These are phyloP conservation scores for Araneus ventricosus DNA, from an alignment of 1,140 invertebrate genomes.

Conservation along the genomic window DNA sequence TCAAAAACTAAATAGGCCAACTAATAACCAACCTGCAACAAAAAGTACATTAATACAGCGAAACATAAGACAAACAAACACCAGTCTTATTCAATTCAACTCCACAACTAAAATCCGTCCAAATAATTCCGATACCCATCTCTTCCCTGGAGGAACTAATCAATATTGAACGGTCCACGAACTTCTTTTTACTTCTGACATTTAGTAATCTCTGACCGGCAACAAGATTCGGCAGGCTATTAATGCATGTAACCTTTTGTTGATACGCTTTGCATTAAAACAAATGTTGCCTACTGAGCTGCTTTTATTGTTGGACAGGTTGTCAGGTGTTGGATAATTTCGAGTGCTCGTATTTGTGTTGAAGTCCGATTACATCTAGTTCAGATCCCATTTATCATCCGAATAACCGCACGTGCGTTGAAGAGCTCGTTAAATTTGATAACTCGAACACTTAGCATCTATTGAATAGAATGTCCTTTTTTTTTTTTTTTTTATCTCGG, in stretches of 20 bases:
- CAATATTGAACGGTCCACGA: neutral
- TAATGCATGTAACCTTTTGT: neutral
- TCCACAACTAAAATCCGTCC: too few species aligned
- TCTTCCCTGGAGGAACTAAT: neutral
- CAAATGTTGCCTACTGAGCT: neutral
- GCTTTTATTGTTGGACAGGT: neutral
- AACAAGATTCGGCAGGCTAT: neutral
- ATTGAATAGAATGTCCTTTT: neutral
- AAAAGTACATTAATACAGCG: too few species aligned
- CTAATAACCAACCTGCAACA: too few species aligned
- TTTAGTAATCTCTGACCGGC: neutral
- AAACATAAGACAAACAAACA: too few species aligned
- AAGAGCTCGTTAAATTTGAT: neutral
- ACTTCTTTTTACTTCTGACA: neutral
- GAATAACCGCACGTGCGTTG: neutral
- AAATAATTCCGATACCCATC: neutral
- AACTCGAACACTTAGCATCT: neutral
- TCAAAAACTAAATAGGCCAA: too few species aligned
- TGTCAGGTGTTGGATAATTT: neutral
- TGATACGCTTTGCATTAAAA: neutral
- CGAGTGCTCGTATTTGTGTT: conserved; percentile 4
- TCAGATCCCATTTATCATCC: neutral
- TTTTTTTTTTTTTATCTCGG: neutral
- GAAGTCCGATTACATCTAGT: conserved; percentile 4
- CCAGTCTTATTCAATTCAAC: too few species aligned